Conservation (phyloP, 2,797 vertebrate species). For the Coracias cyanogaster region DNA sequence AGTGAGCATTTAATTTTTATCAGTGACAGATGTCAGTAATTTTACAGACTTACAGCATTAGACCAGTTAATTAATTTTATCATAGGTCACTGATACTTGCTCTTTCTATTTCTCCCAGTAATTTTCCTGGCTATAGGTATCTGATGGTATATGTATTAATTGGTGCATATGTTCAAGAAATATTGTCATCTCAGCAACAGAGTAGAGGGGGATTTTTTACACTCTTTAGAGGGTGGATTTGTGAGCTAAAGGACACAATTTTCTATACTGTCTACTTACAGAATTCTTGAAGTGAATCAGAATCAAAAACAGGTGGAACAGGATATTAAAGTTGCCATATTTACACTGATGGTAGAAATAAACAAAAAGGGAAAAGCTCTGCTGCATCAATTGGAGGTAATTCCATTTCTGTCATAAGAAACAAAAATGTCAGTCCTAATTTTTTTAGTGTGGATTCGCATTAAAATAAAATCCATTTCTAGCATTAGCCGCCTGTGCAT, state of each 20-base stretch:
- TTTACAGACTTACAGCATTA: not conserved
- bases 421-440: not conserved
- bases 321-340: constrained; percentile 98
- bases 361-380: constrained; percentile 97
- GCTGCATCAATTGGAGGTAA: constrained; percentile 95
- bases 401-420: not conserved
- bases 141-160: not conserved
- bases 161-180: not conserved
- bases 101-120: not conserved
- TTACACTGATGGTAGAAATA: constrained; percentile 97
- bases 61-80: not conserved
- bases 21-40: not conserved
- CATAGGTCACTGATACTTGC: not conserved
- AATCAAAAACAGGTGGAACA: constrained; percentile 95
- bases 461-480: not conserved
- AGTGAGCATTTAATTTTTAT: not conserved
- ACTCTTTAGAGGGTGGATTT: not conserved
- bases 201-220: not conserved
- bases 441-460: not conserved
- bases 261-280: constrained; percentile 69
- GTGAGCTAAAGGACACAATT: not conserved
- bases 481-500: not conserved
- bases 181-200: not conserved
- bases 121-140: not conserved
- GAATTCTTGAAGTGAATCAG: constrained; percentile 96